phyloP scores from a whole-genome alignment of 2,888 invertebrate genomes.

The Spicauda simplicius region DNA sequence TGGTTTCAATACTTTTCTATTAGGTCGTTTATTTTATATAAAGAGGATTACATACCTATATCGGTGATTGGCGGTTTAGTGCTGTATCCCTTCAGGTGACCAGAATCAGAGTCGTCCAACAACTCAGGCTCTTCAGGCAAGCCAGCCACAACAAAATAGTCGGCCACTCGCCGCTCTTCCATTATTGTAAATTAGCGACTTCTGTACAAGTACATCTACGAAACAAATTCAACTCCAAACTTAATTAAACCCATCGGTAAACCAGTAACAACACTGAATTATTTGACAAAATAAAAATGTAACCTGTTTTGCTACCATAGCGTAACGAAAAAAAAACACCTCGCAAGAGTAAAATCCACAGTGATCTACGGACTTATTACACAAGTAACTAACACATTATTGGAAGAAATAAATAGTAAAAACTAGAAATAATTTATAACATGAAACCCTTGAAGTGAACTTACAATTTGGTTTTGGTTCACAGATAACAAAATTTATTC shows the following conservation, averaged over 20 bases:
- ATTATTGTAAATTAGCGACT: constrained; percentile 70
- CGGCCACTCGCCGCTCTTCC: constrained; percentile 96
- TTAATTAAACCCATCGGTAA: constrained; percentile 34
- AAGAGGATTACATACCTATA: constrained; percentile 85
- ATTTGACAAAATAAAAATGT: constrained; percentile 45
- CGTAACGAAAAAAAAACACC: constrained; percentile 38
- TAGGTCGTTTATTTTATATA: neutral
- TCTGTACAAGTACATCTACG: constrained; percentile 51
- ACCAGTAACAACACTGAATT: constrained; percentile 45
- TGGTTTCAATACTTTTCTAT: too few relatives aligned
- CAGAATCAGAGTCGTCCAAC: constrained; percentile 92
- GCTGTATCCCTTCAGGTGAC: constrained; percentile 92
- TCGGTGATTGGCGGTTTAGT: constrained; percentile 98
- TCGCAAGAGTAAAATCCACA: constrained; percentile 20
- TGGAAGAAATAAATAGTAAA: constrained; percentile 44
- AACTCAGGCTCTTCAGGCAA: constrained; percentile 92
- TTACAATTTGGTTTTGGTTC: constrained; percentile 47
- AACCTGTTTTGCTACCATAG: constrained; percentile 44
- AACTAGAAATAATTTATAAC: constrained; percentile 50
- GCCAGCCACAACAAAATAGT: constrained; percentile 99
- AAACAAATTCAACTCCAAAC: constrained; percentile 42
- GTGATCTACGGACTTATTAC: constrained; percentile 12
- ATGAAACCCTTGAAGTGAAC: constrained; percentile 69
- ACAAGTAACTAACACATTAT: constrained; percentile 12
- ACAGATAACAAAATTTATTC: constrained; percentile 34